Base-by-base conservation (phyloP, 1,140 invertebrate species). In the Plectus sambesii region DNA sequence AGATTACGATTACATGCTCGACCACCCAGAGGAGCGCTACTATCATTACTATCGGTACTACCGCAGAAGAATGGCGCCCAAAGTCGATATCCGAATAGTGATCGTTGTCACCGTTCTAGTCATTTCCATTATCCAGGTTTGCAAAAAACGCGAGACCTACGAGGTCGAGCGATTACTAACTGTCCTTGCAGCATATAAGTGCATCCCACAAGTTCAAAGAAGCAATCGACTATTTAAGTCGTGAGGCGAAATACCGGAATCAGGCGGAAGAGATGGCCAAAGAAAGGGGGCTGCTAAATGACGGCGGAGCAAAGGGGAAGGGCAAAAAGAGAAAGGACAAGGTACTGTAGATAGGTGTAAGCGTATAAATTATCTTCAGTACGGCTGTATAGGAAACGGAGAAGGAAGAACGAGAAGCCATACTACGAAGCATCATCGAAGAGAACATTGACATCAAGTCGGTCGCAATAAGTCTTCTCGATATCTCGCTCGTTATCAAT, bases 1-100 rank as follows among this genome's bases (percentile, higher is more conserved):
- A n/a, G n/a, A n/a, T n/a, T 92, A 92, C 69, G 82, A 92, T 70
- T 88, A 90, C 70, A 89, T 90, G 84, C 75, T 92, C 71, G 87
- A 92, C 68, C 82, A 92, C 74, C 87, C 87, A 54, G 74, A 75
- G 71, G 66, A 58, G 39, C 37, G 66, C 33, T 68, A 53, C 40
- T 64, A 52, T 43, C 55, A 50, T 41, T 89, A 89, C 68, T 92
- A 87, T 70, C 77, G 82, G 49, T 92, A 90, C 68, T 92, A 90
- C 72, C 73, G 82, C 25, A 74, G 83, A 43, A 75, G 82, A 40
- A 79, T 85, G 66, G 80, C 83, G 8, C 86, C 86, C 2, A 87
- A 88, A 72, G 85, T 92, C 3, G 87, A 92, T 73, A 83, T 87
- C 15, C 72, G 84, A 46, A 75, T 87, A 45, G 87, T 92, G 2